phyloP scores from a whole-genome alignment of 2,888 invertebrate species.

The Erynnis tages region DNA sequence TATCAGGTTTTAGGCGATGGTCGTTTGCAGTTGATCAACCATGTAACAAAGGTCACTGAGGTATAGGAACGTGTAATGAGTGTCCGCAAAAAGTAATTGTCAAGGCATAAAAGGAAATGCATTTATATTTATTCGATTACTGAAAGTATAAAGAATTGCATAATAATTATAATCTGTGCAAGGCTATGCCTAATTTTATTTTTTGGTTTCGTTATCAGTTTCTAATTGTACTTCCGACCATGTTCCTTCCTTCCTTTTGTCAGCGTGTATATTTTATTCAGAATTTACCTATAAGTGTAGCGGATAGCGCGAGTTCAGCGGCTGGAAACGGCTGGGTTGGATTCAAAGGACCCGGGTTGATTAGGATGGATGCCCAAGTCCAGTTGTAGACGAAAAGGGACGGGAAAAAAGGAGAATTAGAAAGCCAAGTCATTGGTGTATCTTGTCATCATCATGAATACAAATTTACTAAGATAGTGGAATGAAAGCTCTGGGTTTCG shows the following conservation, averaged over 20 bases:
- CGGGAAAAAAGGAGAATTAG: too few species aligned
- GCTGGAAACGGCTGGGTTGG: too few species aligned
- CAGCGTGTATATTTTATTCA: not conserved
- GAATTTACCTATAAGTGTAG: not conserved
- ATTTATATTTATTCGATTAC: constrained; percentile 21
- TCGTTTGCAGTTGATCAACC: constrained; percentile 68
- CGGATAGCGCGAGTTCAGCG: not conserved
- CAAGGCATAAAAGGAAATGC: constrained; percentile 49
- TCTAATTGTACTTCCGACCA: not conserved
- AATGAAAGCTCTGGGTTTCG: too few species aligned
- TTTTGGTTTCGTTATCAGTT: not conserved
- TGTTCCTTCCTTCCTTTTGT: not conserved
- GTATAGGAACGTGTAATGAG: constrained; percentile 51
- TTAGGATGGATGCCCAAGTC: too few species aligned
- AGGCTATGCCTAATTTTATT: constrained; percentile 6
- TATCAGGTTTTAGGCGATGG: constrained; percentile 32
- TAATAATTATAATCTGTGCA: constrained; percentile 11
- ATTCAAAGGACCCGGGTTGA: too few species aligned
- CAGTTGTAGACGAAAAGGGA: too few species aligned
- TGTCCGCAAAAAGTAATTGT: constrained; percentile 55
- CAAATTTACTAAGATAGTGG: too few species aligned
- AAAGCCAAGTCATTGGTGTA: too few species aligned
- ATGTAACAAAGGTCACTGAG: constrained; percentile 66
- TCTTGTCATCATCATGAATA: too few species aligned
- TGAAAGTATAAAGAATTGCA: constrained; percentile 16